Evolutionary conservation across 1,140 invertebrate genomes (phyloP).

Genomic region (Pissodes strobi): DNA sequence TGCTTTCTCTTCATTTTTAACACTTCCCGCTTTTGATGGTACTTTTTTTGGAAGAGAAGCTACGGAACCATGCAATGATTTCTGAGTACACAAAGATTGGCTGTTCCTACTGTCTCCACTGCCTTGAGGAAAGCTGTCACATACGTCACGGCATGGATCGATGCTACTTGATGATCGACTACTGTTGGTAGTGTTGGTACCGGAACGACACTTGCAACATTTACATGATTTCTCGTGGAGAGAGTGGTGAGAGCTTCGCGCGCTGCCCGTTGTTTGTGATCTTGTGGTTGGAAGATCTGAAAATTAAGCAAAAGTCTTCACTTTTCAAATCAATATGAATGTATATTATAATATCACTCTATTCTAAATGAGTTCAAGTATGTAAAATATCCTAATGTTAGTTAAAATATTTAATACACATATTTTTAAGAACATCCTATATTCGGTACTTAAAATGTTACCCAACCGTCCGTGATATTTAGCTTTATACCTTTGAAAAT

Average conservation of each 20-base stretch:
- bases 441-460: no score
- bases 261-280: not conserved
- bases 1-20: no score
- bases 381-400: no score
- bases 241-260: not conserved
- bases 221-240: not conserved
- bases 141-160: not conserved
- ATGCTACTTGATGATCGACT: not conserved
- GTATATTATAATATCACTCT: not conserved
- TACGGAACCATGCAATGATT: no score
- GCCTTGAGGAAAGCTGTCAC: not conserved
- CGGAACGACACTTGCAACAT: constrained; percentile 1
- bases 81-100: no score
- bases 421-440: no score
- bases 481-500: no score
- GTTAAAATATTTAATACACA: no score
- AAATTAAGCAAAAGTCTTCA: not conserved
- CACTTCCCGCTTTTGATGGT: no score
- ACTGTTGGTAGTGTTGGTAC: not conserved
- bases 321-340: not conserved
- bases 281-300: constrained; percentile 4
- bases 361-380: no score
- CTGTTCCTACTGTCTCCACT: not conserved
- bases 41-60: no score
- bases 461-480: no score